Evolutionary conservation across 1,140 invertebrate genomes (phyloP), one percentile per base, ranked within the genome.

Genomic region (Scaptomyza pallida): DNA sequence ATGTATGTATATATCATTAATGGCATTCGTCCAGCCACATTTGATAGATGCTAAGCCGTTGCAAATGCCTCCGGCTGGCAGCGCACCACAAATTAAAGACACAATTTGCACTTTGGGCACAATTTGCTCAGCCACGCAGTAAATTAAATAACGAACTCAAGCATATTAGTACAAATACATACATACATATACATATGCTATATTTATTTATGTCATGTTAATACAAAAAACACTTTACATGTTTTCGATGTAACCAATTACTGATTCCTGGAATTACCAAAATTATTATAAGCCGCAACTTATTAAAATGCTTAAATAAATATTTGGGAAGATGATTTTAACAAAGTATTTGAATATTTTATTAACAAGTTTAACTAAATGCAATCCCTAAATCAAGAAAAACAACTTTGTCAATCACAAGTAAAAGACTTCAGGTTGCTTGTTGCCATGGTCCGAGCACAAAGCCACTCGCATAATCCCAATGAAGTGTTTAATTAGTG

Each of bases 401-500:
- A 35, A 35, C 3, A 35, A 12, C 33, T 3, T n/a, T 35, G 33
- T n/a, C 33, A 37, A n/a, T 35, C 12, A 35, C 10, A 12, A 35
- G 12, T 12, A 35, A 12, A 26, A 26, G 3, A 8, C 33, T n/a
- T n/a, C 3, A 35, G 8, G 6, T n/a, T 30, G 33, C 12, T 30
- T 30, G 47, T n/a, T 35, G 19, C n/a, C 19, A 13, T 21, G n/a
- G n/a, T 47, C 12, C 23, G 13, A 47, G 21, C 35, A 47, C 30
- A 26, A 47, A 47, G 19, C 10, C 30, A 48, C 52, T 65, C 19
- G 43, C 63, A 57, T 64, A 64, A 63, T 56, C 50, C 44, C 44
- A 48, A 63, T 64, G 60, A 63, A 56, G 44, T 50, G 44, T 63
- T 77, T 85, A 86, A 86, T 72, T 56, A 56, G 60, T 79, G 80